A percentile compares a stretch with the other conserved stretches of the same genome.
Conservation (phyloP, 2,797 vertebrate species). For the Gymnothorax javanicus region DNA sequence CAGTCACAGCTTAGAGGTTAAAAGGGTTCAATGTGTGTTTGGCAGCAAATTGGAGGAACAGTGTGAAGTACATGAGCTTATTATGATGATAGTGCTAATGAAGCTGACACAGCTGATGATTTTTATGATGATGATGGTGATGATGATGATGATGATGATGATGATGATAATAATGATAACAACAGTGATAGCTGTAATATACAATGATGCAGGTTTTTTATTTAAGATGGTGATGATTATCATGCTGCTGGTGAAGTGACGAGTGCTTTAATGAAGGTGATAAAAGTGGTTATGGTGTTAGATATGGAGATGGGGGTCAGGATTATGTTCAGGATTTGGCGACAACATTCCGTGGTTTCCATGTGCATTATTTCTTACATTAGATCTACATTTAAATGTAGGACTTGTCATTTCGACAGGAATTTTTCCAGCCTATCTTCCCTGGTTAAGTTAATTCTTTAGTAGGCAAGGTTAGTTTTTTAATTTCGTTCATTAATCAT, state of each 20-base stretch:
- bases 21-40: constrained; percentile 20
- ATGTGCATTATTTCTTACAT: background rate
- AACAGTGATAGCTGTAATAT: background rate
- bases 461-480: background rate
- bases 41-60: background rate
- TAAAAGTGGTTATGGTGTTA: background rate
- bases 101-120: background rate
- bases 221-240: background rate
- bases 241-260: background rate
- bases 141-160: background rate
- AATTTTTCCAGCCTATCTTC: background rate
- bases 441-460: background rate
- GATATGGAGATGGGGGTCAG: background rate
- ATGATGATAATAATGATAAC: background rate
- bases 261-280: background rate
- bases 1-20: constrained; percentile 52
- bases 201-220: background rate
- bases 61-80: background rate
- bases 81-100: background rate
- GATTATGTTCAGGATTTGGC: background rate
- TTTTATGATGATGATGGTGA: background rate
- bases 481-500: constrained; percentile 6
- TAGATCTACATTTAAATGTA: background rate
- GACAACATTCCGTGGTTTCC: background rate
- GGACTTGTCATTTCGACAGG: background rate